Evolutionary conservation across 2,797 vertebrate genomes (phyloP).

Genomic region (Lacerta viridis): DNA sequence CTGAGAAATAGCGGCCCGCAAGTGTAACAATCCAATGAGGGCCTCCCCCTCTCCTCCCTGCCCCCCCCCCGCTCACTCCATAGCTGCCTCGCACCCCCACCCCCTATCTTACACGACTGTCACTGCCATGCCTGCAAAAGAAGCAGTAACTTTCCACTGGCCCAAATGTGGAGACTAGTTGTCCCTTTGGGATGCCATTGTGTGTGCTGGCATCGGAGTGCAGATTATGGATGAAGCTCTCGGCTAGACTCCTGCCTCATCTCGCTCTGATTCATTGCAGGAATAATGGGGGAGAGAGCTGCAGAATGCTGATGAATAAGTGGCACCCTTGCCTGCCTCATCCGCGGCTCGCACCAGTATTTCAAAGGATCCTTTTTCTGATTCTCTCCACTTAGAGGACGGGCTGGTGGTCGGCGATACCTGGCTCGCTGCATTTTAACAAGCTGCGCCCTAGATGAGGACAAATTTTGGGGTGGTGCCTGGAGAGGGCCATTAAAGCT

Average conservation of each 20-base stretch:
- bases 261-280: neutral
- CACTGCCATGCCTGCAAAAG: neutral
- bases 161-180: accelerated
- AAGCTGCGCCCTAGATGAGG: neutral
- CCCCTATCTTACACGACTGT: neutral
- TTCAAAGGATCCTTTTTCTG: conserved; percentile 50
- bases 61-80: neutral
- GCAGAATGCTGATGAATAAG: conserved; percentile 42
- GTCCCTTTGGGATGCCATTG: neutral
- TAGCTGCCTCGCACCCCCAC: neutral
- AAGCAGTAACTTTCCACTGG: neutral
- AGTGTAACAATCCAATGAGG: conserved; percentile 47
- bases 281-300: conserved; percentile 30
- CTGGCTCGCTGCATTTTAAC: neutral
- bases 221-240: neutral
- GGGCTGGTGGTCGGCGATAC: accelerated
- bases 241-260: conserved; percentile 9
- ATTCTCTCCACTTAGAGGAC: neutral
- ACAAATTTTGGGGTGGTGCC: neutral
- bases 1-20: conserved; percentile 46
- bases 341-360: neutral
- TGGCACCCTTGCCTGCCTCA: neutral
- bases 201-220: neutral
- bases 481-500: conserved; percentile 27
- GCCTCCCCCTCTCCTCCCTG: neutral